Percentiles rank a stretch among this genome's conserved stretches.
Conservation (phyloP, 2,888 invertebrate genomes). For the Oligia strigilis region DNA sequence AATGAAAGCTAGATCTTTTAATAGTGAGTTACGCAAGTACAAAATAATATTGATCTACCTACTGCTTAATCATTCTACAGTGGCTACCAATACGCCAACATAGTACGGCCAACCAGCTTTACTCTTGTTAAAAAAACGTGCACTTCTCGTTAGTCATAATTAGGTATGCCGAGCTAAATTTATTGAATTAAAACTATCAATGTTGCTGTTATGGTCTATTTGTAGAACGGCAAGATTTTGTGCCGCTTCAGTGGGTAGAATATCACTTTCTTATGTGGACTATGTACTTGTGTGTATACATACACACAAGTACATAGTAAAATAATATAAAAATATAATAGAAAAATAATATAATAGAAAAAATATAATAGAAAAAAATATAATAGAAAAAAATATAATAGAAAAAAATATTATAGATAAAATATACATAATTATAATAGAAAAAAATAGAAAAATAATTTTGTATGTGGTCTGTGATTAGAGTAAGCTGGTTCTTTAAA, state of each 20-base stretch:
- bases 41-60: conserved; percentile 16
- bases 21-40: background rate
- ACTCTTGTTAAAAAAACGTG: conserved; percentile 27
- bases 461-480: background rate
- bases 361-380: too few species aligned
- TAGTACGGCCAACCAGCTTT: background rate
- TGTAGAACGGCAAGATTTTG: conserved; percentile 25
- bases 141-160: conserved; percentile 40
- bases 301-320: too few species aligned
- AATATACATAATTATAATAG: too few species aligned
- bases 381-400: too few species aligned
- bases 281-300: background rate
- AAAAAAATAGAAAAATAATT: too few species aligned
- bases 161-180: conserved; percentile 48
- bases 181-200: conserved; percentile 46
- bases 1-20: background rate
- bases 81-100: conserved; percentile 9
- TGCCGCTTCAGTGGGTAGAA: conserved; percentile 23
- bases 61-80: conserved; percentile 11
- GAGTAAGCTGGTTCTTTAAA: background rate
- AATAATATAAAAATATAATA: too few species aligned
- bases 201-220: conserved; percentile 51
- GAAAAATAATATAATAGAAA: too few species aligned
- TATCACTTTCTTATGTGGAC: conserved; percentile 52
- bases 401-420: too few species aligned